Evolutionary conservation across 2,888 invertebrate genomes (phyloP).

Genomic region (Lasioglossum malachurum): DNA sequence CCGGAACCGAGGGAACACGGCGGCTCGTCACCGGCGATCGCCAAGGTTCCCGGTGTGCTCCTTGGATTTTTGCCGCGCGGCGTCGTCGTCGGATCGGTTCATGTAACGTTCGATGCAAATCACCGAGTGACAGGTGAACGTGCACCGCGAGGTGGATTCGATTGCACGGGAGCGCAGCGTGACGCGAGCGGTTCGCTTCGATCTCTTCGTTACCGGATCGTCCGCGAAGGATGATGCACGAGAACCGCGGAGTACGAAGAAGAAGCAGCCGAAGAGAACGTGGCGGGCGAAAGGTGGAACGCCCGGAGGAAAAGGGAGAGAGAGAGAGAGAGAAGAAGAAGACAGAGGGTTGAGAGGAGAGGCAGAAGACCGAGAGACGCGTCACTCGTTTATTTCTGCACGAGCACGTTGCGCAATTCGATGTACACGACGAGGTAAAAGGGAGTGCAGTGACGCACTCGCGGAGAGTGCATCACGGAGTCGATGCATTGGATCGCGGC

Average conservation of each 20-base stretch:
- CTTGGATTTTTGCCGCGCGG: conserved; percentile 37
- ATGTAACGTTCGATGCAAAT: conserved; percentile 70
- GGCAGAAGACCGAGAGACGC: conserved; percentile 53
- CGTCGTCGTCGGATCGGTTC: conserved; percentile 54
- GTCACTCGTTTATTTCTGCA: conserved; percentile 68
- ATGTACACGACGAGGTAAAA: conserved; percentile 61
- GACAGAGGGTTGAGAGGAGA: background rate
- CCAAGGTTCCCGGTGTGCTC: conserved; percentile 31
- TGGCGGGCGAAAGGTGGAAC: background rate
- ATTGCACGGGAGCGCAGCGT: conserved; percentile 61
- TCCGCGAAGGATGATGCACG: conserved; percentile 46
- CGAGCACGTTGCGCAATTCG: conserved; percentile 75
- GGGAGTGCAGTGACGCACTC: conserved; percentile 55
- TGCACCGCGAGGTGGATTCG: conserved; percentile 36
- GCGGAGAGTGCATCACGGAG: conserved; percentile 34
- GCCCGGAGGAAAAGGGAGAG: background rate
- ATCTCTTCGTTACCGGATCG: conserved; percentile 60
- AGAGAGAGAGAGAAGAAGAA: background rate
- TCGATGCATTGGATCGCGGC: conserved; percentile 49
- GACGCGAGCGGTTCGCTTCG: conserved; percentile 52
- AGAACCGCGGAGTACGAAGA: conserved; percentile 35
- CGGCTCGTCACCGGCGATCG: conserved; percentile 35
- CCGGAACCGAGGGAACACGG: conserved; percentile 28
- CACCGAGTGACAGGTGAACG: conserved; percentile 64
- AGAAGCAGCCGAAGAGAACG: background rate